Conservation (phyloP, 2,888 invertebrate genomes). For the Octonoba sinensis region DNA sequence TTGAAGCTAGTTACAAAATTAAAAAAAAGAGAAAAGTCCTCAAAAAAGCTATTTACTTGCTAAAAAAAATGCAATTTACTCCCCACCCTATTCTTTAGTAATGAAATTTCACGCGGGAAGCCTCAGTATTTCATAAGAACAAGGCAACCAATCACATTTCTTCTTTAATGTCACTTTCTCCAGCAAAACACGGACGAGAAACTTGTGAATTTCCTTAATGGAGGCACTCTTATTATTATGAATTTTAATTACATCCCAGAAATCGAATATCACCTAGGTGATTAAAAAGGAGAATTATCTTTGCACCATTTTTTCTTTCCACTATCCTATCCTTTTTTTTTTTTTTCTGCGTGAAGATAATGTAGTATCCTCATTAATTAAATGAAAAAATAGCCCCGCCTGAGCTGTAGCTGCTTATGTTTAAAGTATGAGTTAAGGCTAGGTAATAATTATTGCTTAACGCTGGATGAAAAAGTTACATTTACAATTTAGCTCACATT, state of each 20-base stretch:
- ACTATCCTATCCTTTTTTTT: background rate
- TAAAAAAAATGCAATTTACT: constrained; percentile 49
- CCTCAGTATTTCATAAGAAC: constrained; percentile 12
- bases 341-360: constrained; percentile 20
- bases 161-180: constrained; percentile 45
- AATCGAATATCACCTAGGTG: constrained; percentile 49
- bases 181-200: constrained; percentile 5
- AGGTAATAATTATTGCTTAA: constrained; percentile 35
- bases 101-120: constrained; percentile 41
- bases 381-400: constrained; percentile 11
- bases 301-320: background rate
- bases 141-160: constrained; percentile 13
- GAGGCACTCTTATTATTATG: constrained; percentile 52
- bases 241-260: constrained; percentile 59
- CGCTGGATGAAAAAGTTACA: background rate
- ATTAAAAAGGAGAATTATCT: constrained; percentile 43
- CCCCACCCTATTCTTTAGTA: constrained; percentile 13
- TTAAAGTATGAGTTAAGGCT: constrained; percentile 9
- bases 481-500: constrained; percentile 28
- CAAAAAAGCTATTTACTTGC: constrained; percentile 14
- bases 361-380: constrained; percentile 50
- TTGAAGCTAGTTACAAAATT: background rate
- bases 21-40: constrained; percentile 5
- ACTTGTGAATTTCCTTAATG: constrained; percentile 43
- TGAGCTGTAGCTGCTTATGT: constrained; percentile 17